Conservation (phyloP, 1,140 invertebrate species). For the Drosophila subpulchrella region DNA sequence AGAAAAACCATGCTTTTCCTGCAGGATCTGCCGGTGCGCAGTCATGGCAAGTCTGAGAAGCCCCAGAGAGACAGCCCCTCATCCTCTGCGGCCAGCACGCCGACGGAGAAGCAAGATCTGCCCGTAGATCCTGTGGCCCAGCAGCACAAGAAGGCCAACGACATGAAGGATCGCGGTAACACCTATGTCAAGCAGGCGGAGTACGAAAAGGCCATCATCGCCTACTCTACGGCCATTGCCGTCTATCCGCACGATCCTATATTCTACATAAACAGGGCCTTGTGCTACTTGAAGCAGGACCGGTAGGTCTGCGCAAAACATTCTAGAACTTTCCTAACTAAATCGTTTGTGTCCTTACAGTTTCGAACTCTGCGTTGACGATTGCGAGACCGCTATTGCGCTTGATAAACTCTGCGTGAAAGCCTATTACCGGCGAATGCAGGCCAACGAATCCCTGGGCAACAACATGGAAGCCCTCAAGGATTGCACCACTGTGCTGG, state of each 20-base stretch:
- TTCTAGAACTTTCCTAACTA: background rate
- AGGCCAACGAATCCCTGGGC: constrained; percentile 77
- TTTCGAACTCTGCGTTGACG: constrained; percentile 68
- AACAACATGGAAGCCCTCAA: constrained; percentile 80
- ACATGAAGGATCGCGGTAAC: constrained; percentile 90
- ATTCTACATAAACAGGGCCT: constrained; percentile 94
- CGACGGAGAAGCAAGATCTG: constrained; percentile 71
- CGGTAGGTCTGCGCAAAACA: constrained; percentile 86
- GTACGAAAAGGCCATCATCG: constrained; percentile 91
- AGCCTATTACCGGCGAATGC: constrained; percentile 83
- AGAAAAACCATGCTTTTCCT: background rate
- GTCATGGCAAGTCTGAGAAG: constrained; percentile 43
- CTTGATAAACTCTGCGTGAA: constrained; percentile 72
- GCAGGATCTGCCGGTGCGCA: constrained; percentile 61
- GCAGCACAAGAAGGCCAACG: constrained; percentile 84
- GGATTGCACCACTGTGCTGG: constrained; percentile 76
- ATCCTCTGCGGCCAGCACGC: constrained; percentile 47
- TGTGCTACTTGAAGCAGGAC: constrained; percentile 93
- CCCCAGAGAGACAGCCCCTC: constrained; percentile 12
- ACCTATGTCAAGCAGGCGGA: constrained; percentile 90
- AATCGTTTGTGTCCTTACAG: constrained; percentile 21
- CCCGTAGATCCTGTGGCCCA: constrained; percentile 58
- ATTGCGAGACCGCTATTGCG: constrained; percentile 72
- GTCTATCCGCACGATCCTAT: constrained; percentile 91
- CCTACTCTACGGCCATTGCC: constrained; percentile 92